Conservation (phyloP, 2,797 vertebrate species). For the Florisuga fusca region DNA sequence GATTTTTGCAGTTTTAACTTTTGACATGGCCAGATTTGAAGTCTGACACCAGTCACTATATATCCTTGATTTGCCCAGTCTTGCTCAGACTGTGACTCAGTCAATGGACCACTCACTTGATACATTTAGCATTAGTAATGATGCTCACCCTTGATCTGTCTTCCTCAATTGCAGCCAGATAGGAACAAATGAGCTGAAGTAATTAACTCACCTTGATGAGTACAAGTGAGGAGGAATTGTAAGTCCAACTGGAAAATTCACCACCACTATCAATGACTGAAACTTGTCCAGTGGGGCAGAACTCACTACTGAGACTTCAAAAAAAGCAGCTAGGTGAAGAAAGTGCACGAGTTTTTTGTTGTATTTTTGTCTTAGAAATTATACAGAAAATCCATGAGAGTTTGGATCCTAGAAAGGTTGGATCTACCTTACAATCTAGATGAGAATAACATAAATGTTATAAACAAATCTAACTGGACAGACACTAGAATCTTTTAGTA, state of each 20-base stretch:
- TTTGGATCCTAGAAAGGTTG: not conserved
- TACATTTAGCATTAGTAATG: not conserved
- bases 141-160: not conserved
- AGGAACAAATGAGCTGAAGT: not conserved
- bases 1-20: not conserved
- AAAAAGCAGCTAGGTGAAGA: not conserved
- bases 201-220: not conserved
- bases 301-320: not conserved
- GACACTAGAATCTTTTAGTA: not conserved
- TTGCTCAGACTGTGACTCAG: not conserved
- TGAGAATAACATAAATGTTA: not conserved
- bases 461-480: not conserved
- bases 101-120: not conserved
- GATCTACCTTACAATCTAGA: not conserved
- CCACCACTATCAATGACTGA: not conserved
- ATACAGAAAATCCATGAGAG: not conserved
- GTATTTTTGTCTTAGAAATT: not conserved
- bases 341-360: not conserved
- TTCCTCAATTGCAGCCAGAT: not conserved
- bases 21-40: not conserved
- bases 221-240: not conserved
- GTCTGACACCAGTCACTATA: not conserved
- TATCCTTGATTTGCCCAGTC: not conserved
- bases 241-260: not conserved
- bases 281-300: not conserved